Evolutionary conservation across 2,888 invertebrate species (phyloP).

Genomic region (Xylota segnis): DNA sequence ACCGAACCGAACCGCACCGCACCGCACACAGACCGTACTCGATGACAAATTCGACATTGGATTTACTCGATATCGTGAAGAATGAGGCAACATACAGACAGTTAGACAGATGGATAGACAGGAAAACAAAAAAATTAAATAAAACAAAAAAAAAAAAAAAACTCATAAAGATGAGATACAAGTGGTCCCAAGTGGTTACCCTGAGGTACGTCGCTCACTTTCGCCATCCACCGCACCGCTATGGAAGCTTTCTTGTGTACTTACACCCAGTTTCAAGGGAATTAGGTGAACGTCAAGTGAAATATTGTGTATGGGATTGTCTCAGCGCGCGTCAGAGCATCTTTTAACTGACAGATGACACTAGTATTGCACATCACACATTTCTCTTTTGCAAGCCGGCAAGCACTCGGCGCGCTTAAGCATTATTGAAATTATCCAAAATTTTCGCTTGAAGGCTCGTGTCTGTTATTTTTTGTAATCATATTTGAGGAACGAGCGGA

Average conservation of each 20-base stretch:
- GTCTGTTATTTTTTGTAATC: not conserved
- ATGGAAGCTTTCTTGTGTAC: slow-evolving; percentile 33
- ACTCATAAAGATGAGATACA: slow-evolving; percentile 8
- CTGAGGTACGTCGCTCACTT: slow-evolving; percentile 45
- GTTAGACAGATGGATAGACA: slow-evolving; percentile 42
- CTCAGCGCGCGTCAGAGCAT: slow-evolving; percentile 7
- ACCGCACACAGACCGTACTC: not conserved
- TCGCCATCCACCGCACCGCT: slow-evolving; percentile 8
- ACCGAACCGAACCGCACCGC: no score
- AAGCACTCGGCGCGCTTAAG: slow-evolving; percentile 18
- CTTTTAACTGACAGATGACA: slow-evolving; percentile 41
- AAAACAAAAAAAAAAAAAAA: not conserved
- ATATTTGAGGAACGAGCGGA: not conserved
- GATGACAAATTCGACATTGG: slow-evolving; percentile 44
- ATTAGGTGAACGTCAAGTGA: slow-evolving; percentile 59
- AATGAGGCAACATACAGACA: slow-evolving; percentile 17
- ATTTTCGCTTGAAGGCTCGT: slow-evolving; percentile 34
- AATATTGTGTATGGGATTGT: slow-evolving; percentile 34
- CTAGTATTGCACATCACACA: slow-evolving; percentile 50
- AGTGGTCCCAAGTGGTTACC: slow-evolving; percentile 47
- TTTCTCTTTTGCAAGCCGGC: slow-evolving; percentile 51
- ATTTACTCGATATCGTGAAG: slow-evolving; percentile 18
- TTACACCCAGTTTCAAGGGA: slow-evolving; percentile 48
- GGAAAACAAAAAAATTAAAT: no score
- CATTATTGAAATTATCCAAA: slow-evolving; percentile 29